Percentiles rank a stretch among this genome's conserved stretches.
These are phyloP conservation scores for Microcaecilia unicolor DNA, from an alignment of 2,797 vertebrate genomes.

Conservation along the genomic window DNA sequence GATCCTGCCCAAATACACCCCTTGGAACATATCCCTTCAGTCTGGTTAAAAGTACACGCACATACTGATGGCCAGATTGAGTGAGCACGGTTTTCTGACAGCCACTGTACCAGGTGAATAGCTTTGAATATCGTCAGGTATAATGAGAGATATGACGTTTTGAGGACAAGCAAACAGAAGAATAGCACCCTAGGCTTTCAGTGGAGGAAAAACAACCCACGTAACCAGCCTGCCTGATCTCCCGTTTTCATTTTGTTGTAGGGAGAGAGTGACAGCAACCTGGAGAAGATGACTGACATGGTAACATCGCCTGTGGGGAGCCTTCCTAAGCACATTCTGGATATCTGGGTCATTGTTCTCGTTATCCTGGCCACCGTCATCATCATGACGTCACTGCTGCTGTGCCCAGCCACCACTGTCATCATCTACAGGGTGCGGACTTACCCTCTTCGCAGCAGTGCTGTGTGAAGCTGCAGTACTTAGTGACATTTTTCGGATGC, in stretches of 20 bases:
- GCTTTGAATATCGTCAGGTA: no score
- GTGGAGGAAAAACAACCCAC: no score
- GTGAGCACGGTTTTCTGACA: no score
- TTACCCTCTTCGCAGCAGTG: slow-evolving; percentile 43
- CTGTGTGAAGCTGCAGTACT: slow-evolving; percentile 26
- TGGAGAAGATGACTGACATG: slow-evolving; percentile 33
- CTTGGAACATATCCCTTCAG: no score
- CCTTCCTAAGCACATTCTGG: slow-evolving; percentile 60
- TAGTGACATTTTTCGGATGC: background rate
- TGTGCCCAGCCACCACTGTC: slow-evolving; percentile 54
- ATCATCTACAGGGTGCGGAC: slow-evolving; percentile 62
- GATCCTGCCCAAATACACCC: no score
- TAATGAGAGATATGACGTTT: no score
- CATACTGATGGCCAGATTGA: no score
- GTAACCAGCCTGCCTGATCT: no score
- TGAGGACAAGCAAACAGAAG: no score
- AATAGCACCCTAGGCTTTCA: no score
- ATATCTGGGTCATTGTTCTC: slow-evolving; percentile 64
- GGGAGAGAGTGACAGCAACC: background rate
- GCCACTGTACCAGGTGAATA: no score
- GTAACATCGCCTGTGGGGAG: background rate
- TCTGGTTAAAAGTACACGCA: no score
- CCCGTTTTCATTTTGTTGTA: slow-evolving; percentile 23
- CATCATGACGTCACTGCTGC: slow-evolving; percentile 58
- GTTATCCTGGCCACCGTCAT: slow-evolving; percentile 63